Percentiles rank a stretch among this genome's conserved stretches.
Conservation (phyloP, 2,797 vertebrate genomes). For the Sternarchorhynchus goeldii region DNA sequence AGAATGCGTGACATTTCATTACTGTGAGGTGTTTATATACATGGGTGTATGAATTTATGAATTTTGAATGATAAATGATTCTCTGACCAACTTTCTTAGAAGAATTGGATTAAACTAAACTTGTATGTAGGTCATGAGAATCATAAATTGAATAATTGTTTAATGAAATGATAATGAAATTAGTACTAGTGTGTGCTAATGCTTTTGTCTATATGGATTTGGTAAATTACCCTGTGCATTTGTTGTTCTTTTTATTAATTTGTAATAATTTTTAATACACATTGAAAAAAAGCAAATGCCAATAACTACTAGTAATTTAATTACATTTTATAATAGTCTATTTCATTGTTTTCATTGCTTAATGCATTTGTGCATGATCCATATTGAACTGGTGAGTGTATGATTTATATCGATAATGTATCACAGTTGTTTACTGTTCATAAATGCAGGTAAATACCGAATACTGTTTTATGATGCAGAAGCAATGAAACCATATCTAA, state of each 20-base stretch:
- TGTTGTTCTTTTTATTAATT: background rate
- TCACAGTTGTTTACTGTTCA: background rate
- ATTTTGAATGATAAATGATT: background rate
- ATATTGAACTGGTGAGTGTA: background rate
- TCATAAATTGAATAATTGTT: no score
- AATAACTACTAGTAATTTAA: background rate
- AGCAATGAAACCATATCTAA: background rate
- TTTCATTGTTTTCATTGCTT: background rate
- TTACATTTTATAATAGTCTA: background rate
- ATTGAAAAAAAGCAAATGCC: background rate
- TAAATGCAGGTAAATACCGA: background rate
- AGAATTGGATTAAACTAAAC: background rate
- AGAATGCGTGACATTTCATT: slow-evolving; percentile 39
- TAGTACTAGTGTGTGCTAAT: background rate
- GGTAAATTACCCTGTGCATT: background rate
- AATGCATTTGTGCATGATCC: no score
- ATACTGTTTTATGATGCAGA: background rate
- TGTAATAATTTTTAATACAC: background rate
- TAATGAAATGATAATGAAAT: no score
- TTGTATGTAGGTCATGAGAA: no score
- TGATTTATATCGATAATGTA: background rate
- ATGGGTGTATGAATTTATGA: background rate
- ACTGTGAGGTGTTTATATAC: background rate
- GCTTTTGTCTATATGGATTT: background rate
- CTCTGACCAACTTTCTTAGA: background rate